Evolutionary conservation across 1,140 invertebrate genomes (phyloP), one percentile per base, ranked within the genome.

Genomic region (Drosophila carrolli): DNA sequence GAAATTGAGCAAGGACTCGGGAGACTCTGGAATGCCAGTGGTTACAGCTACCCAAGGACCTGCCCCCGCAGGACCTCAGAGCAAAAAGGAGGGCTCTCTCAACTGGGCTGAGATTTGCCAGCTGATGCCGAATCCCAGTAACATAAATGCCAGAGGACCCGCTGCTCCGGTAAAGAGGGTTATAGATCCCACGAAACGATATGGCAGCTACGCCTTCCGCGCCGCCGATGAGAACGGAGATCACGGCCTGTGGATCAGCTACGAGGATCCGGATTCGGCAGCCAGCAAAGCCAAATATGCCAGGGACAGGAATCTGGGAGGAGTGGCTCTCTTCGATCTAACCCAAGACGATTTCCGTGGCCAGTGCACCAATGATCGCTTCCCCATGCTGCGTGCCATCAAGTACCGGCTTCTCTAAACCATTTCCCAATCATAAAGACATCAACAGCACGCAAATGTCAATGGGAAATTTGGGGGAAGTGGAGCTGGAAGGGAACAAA

Each of bases 261-360:
- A 97, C 86, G 98, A 99, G 76, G 97, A 98, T 91, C 95, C 96
- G 0, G 96, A 97, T 60, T 97, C 97, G 1, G 95, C 97, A 19
- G 95, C 95, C 32, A 95, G 96, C 63, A 99, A 98, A 88, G 96
- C 96, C 0, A 91, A 93, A 2, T 98, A 96, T 88, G 95, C 94
- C 5, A 93, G 95, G 67, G 94, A 94, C 1, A 96, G 96, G 88
- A 95, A 95, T 44, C 94, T 97, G 3, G 97, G 97, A 16, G 97
- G 97, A 29, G 94, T 97, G 2, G 97, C 97, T 4, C 93, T 98
- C 9, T 95, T 95, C 61, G 97, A 98, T 76, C 81, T 98, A 1
- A 96, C 96, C 1, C 92, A 96, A 81, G 97, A 98, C 57, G 97
- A 98, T 81, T 97, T 97, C 93, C 94, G 96, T 54, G 96, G 96